Base-by-base conservation (phyloP, 2,888 invertebrate genomes). In the Tenthredo distinguenda region DNA sequence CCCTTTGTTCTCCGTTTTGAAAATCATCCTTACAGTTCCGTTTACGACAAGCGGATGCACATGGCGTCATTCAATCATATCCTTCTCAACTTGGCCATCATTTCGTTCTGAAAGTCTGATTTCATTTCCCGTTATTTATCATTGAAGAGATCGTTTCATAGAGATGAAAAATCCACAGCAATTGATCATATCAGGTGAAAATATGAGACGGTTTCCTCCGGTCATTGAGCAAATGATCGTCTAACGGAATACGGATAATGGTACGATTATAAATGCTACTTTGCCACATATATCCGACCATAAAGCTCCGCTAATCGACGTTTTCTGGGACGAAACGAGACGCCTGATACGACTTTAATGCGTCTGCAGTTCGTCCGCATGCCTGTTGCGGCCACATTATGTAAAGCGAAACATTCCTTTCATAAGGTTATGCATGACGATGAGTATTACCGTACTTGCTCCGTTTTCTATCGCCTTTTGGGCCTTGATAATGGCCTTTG, bases 331-430 rank as follows among this genome's bases (percentile, higher is more conserved):
- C 43, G 21, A 76, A 58, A 79, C 21, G 55, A 55, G 79, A 2
- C 62, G 58, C 81, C 81, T 81, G 62, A 81, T 81, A 81, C n/a
- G 81, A 81, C 62, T 81, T 81, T 81, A 40, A 81, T 81, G 81
- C 62, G 81, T 81, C 26, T 40, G 62, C 81, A 55, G 76, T 76
- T 71, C 15, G 3, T 2, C 10, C 50, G 81, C 79, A 34, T 81
- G 34, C 55, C 31, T 55, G 55, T 34, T 74, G 34, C 62, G 34
- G 31, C n/a, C 62, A 58, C 21, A 81, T 81, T 62, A 81, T 62
- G 26, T 62, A 81, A 81, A 81, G 40, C 21, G 26, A 40, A 62
- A 62, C 58, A 81, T 62, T 81, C 62, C 37, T 74, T n/a, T 9
- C 9, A 62, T 26, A 18, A 21, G 72, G 6, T 34, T 43, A 74